Conservation (phyloP, 2,797 vertebrate genomes). For the Sebastes minor region DNA sequence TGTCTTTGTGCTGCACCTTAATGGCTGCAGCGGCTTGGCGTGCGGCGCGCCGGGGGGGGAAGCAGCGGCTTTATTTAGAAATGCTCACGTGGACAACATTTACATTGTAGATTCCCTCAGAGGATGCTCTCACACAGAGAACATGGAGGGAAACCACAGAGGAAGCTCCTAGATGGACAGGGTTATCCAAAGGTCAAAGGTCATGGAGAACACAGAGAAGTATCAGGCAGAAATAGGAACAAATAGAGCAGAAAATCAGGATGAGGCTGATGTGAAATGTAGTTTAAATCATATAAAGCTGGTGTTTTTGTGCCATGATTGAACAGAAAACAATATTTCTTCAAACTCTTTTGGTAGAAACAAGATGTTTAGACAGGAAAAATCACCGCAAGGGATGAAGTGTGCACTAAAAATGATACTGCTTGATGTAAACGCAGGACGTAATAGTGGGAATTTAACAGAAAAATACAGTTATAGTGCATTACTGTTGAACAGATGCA, state of each 20-base stretch:
- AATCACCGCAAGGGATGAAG: too few species aligned
- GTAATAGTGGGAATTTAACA: neutral
- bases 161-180: neutral
- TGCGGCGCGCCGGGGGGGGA: neutral
- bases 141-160: neutral
- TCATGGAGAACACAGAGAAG: neutral
- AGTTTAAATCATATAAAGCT: neutral
- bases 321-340: neutral
- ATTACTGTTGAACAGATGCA: neutral
- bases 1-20: constrained; percentile 69
- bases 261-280: neutral
- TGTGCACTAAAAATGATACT: too few species aligned
- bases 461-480: neutral
- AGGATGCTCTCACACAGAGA: neutral
- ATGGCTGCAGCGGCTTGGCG: constrained; percentile 42
- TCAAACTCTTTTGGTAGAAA: neutral
- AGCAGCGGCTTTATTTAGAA: constrained; percentile 54
- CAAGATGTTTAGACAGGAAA: neutral
- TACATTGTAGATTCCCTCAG: constrained; percentile 54
- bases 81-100: constrained; percentile 44
- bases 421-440: neutral
- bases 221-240: neutral
- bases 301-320: too few species aligned
- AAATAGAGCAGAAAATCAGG: neutral
- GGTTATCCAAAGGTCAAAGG: constrained; percentile 25